Base-by-base conservation (phyloP, 2,113 vertebrate genomes). In the Nansenia antarctica region DNA sequence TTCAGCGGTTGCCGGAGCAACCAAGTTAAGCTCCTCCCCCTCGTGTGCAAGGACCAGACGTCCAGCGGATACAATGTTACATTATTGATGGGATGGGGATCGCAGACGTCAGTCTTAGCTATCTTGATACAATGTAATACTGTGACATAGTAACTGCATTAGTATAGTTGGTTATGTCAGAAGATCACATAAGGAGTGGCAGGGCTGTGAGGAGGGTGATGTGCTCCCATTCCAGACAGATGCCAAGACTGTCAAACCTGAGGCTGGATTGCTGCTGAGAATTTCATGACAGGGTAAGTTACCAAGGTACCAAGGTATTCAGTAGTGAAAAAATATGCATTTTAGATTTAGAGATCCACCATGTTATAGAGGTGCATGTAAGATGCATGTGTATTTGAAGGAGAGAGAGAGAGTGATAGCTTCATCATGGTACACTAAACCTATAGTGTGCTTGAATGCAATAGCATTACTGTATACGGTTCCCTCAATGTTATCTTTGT, bases 51-150 rank as follows among this genome's bases (percentile, higher is more conserved):
- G 54, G 35, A 76, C 58, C 86, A 86, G 83, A 83, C 75, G 79
- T 35, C n/a, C 78, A 79, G 77, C 74, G 73, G n/a, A 47, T 42
- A 29, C 47, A n/a, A 14, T 47, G 47, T 57, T n/a, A 9, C 66
- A 90, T 87, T 80, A 88, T 68, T 89, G 54, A 90, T 86, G 78
- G 77, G 61, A 52, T 45, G 85, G 78, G 77, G 61, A 52, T 45
- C 32, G 52, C 69, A 55, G 83, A 85, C 77, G 71, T 32, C 18
- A 7, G 66, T 42, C 80, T 76, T 67, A 3, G 20, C 27, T 54
- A 29, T 55, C 62, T 5, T 69, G 34, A 76, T 72, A 55, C 31
- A 72, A 82, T 67, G 73, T 45, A 3, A 32, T 20, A 24, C 22
- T 76, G 20, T 39, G 11, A 62, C 3, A 26, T 60, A 30, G 60